phyloP scores from a whole-genome alignment of 2,797 vertebrate genomes.

The Eulemur coronatus region DNA sequence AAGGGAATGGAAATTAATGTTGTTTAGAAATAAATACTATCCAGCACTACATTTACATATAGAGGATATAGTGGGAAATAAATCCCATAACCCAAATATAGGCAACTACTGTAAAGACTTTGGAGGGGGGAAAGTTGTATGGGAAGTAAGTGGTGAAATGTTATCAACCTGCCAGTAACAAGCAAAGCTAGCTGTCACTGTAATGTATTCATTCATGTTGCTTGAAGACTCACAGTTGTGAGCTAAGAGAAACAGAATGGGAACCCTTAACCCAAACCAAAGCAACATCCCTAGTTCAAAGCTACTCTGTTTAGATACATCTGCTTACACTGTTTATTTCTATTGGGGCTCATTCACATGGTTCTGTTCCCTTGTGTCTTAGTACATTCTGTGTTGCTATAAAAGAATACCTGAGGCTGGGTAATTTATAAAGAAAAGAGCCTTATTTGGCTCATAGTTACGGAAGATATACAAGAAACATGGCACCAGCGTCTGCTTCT shows the following conservation, averaged over 20 bases:
- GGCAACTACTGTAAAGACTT: not conserved
- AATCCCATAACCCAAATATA: not conserved
- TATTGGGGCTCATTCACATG: not conserved
- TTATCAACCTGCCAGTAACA: not conserved
- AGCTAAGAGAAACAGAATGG: not conserved
- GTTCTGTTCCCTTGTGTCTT: not conserved
- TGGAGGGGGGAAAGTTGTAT: not conserved
- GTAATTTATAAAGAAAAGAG: no score
- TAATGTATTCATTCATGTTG: not conserved
- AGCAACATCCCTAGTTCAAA: not conserved
- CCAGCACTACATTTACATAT: not conserved
- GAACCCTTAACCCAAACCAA: not conserved
- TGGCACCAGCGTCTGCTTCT: no score
- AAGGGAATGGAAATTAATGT: not conserved
- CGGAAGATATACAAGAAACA: no score
- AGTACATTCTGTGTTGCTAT: no score
- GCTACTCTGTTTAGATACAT: not conserved
- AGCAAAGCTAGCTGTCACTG: not conserved
- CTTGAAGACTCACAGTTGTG: not conserved
- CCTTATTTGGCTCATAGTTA: no score
- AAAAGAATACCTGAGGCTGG: no score
- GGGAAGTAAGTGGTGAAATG: not conserved
- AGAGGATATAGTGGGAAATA: not conserved
- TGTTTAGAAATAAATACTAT: not conserved
- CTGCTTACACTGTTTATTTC: not conserved